Conservation (phyloP, 2,888 invertebrate species). For the Clistopyga incitator region DNA sequence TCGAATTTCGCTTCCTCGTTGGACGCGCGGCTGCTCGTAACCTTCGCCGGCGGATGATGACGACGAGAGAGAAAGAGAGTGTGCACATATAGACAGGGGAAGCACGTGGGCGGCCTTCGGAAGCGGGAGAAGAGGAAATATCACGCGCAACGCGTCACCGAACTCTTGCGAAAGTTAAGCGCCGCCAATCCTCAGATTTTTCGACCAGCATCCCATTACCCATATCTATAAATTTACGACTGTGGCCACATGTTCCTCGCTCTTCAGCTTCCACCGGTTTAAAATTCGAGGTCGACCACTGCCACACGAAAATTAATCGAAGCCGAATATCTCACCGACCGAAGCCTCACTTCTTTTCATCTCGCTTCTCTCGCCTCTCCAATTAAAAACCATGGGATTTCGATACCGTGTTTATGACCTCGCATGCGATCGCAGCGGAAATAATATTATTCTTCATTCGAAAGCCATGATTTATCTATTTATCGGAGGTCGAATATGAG, state of each 20-base stretch:
- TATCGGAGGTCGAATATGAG: neutral
- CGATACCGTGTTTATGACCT: neutral
- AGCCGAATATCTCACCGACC: neutral
- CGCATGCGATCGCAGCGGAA: neutral
- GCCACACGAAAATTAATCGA: constrained; percentile 1
- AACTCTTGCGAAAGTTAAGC: constrained; percentile 29
- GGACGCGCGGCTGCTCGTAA: constrained; percentile 16
- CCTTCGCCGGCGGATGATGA: constrained; percentile 37
- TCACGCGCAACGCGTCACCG: constrained; percentile 15
- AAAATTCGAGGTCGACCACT: constrained; percentile 26
- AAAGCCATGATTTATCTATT: neutral
- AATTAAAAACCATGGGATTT: neutral
- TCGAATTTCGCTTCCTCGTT: constrained; percentile 42
- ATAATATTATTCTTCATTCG: neutral
- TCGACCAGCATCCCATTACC: neutral
- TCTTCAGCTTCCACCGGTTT: neutral
- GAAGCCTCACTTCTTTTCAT: too few relatives aligned
- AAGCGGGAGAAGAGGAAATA: constrained; percentile 21
- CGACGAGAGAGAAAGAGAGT: constrained; percentile 29
- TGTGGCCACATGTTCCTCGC: neutral
- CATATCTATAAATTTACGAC: neutral
- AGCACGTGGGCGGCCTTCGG: constrained; percentile 57
- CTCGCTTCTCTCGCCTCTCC: too few relatives aligned
- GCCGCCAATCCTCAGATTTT: neutral
- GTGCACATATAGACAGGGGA: constrained; percentile 27